phyloP scores from a whole-genome alignment of 2,888 invertebrate genomes.

The Yponomeuta cagnagella region DNA sequence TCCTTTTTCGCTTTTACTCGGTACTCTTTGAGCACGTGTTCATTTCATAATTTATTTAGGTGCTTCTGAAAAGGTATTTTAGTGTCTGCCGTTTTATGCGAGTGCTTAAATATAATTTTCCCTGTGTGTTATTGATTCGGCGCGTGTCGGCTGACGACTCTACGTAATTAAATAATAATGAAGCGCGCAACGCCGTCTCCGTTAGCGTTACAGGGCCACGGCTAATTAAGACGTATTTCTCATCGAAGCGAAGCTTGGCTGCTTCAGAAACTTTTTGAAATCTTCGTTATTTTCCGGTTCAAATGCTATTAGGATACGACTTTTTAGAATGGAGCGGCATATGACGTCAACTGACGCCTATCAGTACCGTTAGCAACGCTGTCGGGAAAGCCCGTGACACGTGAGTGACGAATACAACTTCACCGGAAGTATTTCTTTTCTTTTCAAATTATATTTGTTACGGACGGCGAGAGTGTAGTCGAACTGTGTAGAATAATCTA shows the following conservation, averaged over 20 bases:
- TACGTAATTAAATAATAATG: slow-evolving; percentile 57
- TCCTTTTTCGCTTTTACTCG: slow-evolving; percentile 30
- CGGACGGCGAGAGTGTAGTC: too few species aligned
- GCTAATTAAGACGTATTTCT: slow-evolving; percentile 71
- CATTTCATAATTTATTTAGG: slow-evolving; percentile 38
- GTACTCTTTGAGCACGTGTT: slow-evolving; percentile 32
- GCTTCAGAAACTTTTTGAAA: slow-evolving; percentile 1
- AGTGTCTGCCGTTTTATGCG: background rate
- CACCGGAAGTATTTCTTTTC: too few species aligned
- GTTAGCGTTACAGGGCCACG: slow-evolving; percentile 39
- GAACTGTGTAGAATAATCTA: too few species aligned
- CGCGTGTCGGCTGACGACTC: background rate
- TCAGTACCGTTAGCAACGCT: too few species aligned
- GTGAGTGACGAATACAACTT: too few species aligned
- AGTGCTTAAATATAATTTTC: background rate
- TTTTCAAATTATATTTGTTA: too few species aligned
- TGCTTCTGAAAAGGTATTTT: slow-evolving; percentile 14
- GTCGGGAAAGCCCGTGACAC: too few species aligned
- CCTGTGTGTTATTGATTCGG: slow-evolving; percentile 5
- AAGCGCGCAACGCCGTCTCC: slow-evolving; percentile 35
- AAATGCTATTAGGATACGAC: too few species aligned
- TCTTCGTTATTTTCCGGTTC: background rate
- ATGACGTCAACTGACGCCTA: too few species aligned
- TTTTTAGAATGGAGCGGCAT: too few species aligned
- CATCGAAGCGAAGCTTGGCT: slow-evolving; percentile 56